These are phyloP conservation scores for Fulmarus glacialis DNA, from an alignment of 2,113 vertebrate species.

Conservation along the genomic window DNA sequence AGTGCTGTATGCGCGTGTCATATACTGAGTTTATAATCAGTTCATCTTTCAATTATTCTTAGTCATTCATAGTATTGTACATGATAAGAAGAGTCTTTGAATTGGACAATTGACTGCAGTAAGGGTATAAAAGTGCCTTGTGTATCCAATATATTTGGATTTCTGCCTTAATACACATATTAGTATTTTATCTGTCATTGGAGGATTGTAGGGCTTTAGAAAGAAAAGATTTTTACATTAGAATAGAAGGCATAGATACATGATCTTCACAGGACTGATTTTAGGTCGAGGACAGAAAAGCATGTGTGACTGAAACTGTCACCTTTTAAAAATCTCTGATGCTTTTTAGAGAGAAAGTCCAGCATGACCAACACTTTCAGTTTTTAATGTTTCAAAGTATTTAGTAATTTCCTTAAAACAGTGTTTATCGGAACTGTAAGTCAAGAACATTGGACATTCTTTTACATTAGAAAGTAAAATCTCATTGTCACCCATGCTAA, in stretches of 20 bases:
- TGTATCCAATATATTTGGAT: neutral
- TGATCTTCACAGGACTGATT: neutral
- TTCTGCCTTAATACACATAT: neutral
- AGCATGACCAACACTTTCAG: neutral
- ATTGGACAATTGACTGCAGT: neutral
- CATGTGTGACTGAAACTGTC: neutral
- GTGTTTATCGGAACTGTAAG: neutral
- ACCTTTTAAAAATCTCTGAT: neutral
- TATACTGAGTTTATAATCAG: neutral
- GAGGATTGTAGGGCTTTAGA: neutral
- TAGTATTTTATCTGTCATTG: neutral
- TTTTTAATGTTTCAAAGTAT: neutral
- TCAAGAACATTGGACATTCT: neutral
- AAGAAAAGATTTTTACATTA: neutral
- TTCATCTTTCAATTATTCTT: neutral
- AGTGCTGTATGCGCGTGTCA: neutral
- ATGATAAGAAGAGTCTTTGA: neutral
- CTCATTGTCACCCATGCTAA: neutral
- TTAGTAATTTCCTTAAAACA: neutral
- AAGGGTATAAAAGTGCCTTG: neutral
- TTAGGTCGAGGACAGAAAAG: neutral
- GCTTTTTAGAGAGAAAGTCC: neutral
- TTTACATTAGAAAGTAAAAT: neutral
- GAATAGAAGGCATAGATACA: neutral
- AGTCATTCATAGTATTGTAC: neutral